A percentile compares a stretch with the other conserved stretches of the same genome.
These are phyloP conservation scores for Rhyzopertha dominica DNA, from an alignment of 1,140 invertebrate species.

Conservation along the genomic window DNA sequence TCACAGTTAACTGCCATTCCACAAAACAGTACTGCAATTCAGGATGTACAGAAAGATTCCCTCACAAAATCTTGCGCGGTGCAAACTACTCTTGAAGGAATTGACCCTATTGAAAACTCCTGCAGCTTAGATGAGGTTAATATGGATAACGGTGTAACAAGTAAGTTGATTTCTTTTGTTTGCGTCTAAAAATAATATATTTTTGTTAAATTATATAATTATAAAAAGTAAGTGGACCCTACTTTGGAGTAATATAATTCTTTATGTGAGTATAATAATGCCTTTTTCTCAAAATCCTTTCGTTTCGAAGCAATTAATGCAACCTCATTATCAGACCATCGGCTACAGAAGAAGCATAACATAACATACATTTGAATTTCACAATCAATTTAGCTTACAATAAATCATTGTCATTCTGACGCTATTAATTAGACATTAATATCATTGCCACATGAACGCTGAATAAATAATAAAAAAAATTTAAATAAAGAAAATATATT, in stretches of 20 bases:
- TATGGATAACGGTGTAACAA: background rate
- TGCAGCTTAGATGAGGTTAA: background rate
- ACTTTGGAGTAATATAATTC: background rate
- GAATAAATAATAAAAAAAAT: background rate
- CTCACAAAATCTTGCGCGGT: background rate
- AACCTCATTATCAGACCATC: no score
- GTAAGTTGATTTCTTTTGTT: background rate
- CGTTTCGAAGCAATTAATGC: no score
- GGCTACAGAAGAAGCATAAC: background rate
- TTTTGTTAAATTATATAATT: background rate
- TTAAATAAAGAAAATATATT: no score
- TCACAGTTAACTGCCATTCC: conserved; percentile 5
- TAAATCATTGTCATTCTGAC: no score
- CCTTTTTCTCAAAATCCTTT: no score
- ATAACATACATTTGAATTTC: background rate
- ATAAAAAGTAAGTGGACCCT: no score
- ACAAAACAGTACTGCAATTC: background rate
- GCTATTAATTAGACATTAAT: background rate
- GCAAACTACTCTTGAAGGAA: background rate
- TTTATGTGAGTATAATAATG: no score
- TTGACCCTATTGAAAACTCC: background rate
- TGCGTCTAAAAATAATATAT: background rate
- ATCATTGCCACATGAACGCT: background rate
- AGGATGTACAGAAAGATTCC: background rate
- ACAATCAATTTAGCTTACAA: no score